Evolutionary conservation across 1,140 invertebrate species (phyloP), one percentile per base, ranked within the genome.

Genomic region (Trichoplusia ni): DNA sequence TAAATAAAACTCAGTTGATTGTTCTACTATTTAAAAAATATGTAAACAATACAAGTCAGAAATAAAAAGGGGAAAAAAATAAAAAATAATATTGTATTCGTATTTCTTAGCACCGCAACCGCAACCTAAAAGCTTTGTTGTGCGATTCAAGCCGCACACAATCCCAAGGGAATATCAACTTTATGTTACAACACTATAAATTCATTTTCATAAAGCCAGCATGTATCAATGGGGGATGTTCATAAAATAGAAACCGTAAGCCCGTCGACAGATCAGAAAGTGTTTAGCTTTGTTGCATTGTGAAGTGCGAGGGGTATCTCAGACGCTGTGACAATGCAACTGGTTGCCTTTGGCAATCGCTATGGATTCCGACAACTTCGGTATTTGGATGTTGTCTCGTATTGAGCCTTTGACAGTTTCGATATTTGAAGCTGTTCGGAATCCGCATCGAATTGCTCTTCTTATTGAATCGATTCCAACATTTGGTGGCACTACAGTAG

Each of bases 241-340:
- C 54, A 44, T 58, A 58, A 58, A 40, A 58, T 42, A 58, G 54
- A 58, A 58, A 44, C 13, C 54, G 54, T 42, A 58, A 58, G 54
- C 38, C 37, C 25, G 23, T 11, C 14, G 23, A 58, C 54, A 40
- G 37, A 58, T 58, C 54, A 58, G 37, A 58, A 42, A 27, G 38
- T 58, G 38, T 58, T 58, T 31, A 58, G 54, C 38, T 58, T 58
- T 58, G 54, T 58, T 58, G 38, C 37, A 44, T 44, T 42, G 53
- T 58, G 54, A 19, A 44, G 38, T 13, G 37, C 2, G 13, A 11
- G 27, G 9, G 25, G 8, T 42, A 42, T 58, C 14, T 58, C 14
- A 38, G 37, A 31, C 8, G 35, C 27, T 14, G 31, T 47, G 25
- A 40, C 33, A 25, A 40, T 5, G 54, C 54, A 58, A 42, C 54